Base-by-base conservation (phyloP, 2,113 vertebrate genomes). In the Dendropsophus ebraccatus region DNA sequence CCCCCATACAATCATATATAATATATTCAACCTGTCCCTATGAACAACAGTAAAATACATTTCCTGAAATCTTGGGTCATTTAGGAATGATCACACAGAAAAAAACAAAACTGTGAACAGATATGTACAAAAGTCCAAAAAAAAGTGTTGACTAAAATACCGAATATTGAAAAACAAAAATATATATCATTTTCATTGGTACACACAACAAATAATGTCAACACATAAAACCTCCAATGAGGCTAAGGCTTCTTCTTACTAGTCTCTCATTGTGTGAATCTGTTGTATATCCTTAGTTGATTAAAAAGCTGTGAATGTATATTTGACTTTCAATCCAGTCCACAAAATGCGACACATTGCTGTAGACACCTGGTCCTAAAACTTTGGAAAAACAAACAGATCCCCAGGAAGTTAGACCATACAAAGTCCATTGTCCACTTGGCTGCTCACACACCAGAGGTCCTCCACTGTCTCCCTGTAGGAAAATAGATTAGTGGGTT, bases 341-440 rank as follows among this genome's bases (percentile, higher is more conserved):
- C 1, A 93, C 91, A 88, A 99, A 97, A 90, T 97, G 96, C 4
- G 96, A 96, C 79, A 98, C 97, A 0, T 98, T 98, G 90, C 96
- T 97, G 88, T 98, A 98, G 73, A 98, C 96, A 16, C 97, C 97
- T 3, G 97, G 97, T 45, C 97, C 97, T 70, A 96, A 91, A 28
- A 97, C 94, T 88, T 96, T 97, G 87, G 96, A 97, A 92, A 97
- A 98, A 89, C 97, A 98, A 69, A 97, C 95, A 0, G 96, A 96
- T 82, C 97, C 97, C 96, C 96, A 98, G 0, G 97, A 98, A 2
- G 97, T 98, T 88, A 98, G 93, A 47, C 97, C 97, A 89, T 96
- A 98, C 88, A 98, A 86, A 21, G 94, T 97, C 97, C 97, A 98
- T 82, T 78, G 95, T 5, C 95, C 94, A 17, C 91, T 91, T 8